A percentile compares a stretch with the other conserved stretches of the same genome.
Conservation (phyloP, 2,888 invertebrate species). For the Drosophila heteroneura region DNA sequence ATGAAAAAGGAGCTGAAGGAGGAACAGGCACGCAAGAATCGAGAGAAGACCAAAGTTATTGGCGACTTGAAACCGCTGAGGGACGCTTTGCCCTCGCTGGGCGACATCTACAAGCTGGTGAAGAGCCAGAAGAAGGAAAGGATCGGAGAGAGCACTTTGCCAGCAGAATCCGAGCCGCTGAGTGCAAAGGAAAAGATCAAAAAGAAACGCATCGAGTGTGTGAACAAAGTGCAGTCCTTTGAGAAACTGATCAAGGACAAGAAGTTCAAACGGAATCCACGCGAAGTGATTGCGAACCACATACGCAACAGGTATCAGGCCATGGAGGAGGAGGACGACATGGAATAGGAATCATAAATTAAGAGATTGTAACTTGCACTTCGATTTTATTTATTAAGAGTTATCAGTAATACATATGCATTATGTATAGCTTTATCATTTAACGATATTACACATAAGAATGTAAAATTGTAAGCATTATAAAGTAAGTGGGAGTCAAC, state of each 20-base stretch:
- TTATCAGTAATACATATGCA: constrained; percentile 77
- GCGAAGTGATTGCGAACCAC: constrained; percentile 79
- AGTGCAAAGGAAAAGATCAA: constrained; percentile 78
- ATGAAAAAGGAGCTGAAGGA: constrained; percentile 76
- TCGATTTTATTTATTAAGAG: constrained; percentile 73
- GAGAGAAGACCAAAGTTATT: constrained; percentile 77
- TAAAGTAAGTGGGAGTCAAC: constrained; percentile 50
- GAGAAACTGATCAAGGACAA: constrained; percentile 80
- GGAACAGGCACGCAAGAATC: constrained; percentile 74
- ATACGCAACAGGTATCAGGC: constrained; percentile 81
- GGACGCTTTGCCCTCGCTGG: constrained; percentile 84
- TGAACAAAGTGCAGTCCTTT: constrained; percentile 73
- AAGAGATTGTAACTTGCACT: constrained; percentile 39
- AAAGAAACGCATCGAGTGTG: constrained; percentile 74
- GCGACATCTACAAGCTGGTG: constrained; percentile 77
- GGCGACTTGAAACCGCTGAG: constrained; percentile 82
- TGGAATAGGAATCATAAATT: constrained; percentile 12
- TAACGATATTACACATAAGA: constrained; percentile 71
- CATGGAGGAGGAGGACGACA: constrained; percentile 50
- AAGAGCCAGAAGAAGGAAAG: constrained; percentile 63
- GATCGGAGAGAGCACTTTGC: constrained; percentile 39
- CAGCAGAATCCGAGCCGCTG: constrained; percentile 39
- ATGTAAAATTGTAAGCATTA: constrained; percentile 64
- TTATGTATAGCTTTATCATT: constrained; percentile 67
- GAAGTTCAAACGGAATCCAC: constrained; percentile 82